Percentiles rank a stretch among this genome's conserved stretches.
phyloP scores from a whole-genome alignment of 2,797 vertebrate genomes.

The Tangara arthus region DNA sequence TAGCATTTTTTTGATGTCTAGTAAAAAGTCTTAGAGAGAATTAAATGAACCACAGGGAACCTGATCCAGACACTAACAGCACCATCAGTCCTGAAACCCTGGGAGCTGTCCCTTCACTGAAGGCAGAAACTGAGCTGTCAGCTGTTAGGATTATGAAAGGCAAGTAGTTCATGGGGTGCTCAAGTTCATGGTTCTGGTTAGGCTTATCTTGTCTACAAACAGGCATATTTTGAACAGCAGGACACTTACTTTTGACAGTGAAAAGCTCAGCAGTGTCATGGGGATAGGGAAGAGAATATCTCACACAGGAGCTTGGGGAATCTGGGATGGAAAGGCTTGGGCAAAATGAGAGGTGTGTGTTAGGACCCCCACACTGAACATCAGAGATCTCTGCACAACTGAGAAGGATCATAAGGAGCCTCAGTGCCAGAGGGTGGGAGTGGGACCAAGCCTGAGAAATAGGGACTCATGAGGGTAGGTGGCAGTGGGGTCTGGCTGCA shows the following conservation, averaged over 20 bases:
- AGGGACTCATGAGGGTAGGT: neutral
- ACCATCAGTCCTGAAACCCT: neutral
- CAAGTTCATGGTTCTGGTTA: neutral
- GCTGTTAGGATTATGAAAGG: neutral
- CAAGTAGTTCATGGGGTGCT: neutral
- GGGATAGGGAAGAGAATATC: neutral
- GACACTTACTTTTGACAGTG: neutral
- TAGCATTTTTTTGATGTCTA: neutral
- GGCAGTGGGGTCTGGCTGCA: neutral
- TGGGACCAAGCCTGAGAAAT: neutral
- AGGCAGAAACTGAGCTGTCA: neutral
- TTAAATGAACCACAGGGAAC: neutral
- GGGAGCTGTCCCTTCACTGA: neutral
- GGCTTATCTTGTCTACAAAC: neutral
- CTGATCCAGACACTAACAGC: fast-evolving
- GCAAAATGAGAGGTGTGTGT: neutral
- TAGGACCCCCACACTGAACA: fast-evolving
- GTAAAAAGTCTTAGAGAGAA: neutral
- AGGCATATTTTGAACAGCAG: neutral
- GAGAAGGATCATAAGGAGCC: neutral
- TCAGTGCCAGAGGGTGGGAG: neutral
- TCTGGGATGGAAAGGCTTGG: neutral
- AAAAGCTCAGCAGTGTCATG: neutral
- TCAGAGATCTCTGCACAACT: neutral
- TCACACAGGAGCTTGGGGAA: neutral